A percentile compares a stretch with the other conserved stretches of the same genome.
phyloP scores from a whole-genome alignment of 2,888 invertebrate genomes.

The Corythucha ciliata region DNA sequence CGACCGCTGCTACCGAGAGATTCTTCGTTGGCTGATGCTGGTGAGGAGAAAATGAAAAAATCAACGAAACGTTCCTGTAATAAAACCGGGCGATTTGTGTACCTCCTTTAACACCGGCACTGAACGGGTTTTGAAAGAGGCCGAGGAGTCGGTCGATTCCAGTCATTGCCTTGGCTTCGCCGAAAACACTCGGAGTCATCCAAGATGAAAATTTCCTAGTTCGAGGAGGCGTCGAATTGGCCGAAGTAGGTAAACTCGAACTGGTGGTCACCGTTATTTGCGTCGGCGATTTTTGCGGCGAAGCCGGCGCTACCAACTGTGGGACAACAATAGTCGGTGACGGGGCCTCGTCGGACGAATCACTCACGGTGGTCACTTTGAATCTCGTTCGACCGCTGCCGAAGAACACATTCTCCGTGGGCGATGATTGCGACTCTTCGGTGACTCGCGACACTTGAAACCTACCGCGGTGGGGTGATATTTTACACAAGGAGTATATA shows the following conservation, averaged over 20 bases:
- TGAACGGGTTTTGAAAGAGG: slow-evolving; percentile 29
- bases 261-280: slow-evolving; percentile 15
- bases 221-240: slow-evolving; percentile 24
- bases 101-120: too few relatives aligned
- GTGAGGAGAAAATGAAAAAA: slow-evolving; percentile 5
- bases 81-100: background rate
- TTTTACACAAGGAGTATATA: background rate
- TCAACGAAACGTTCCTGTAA: background rate
- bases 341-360: slow-evolving; percentile 14
- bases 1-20: slow-evolving; percentile 4
- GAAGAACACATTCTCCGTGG: slow-evolving; percentile 44
- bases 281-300: background rate
- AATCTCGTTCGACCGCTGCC: slow-evolving; percentile 39
- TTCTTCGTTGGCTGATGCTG: slow-evolving; percentile 11
- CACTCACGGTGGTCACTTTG: slow-evolving; percentile 41
- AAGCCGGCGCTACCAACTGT: slow-evolving; percentile 1
- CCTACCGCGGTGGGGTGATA: slow-evolving; percentile 37
- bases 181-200: slow-evolving; percentile 23
- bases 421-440: slow-evolving; percentile 40
- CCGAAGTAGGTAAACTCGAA: slow-evolving; percentile 1
- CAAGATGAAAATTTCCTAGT: slow-evolving; percentile 28
- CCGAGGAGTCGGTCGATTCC: slow-evolving; percentile 30
- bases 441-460: slow-evolving; percentile 45
- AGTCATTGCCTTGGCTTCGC: slow-evolving; percentile 26
- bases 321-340: slow-evolving; percentile 1